These are phyloP conservation scores for Adineta ricciae DNA, from an alignment of 2,888 invertebrate genomes.

Conservation along the genomic window DNA sequence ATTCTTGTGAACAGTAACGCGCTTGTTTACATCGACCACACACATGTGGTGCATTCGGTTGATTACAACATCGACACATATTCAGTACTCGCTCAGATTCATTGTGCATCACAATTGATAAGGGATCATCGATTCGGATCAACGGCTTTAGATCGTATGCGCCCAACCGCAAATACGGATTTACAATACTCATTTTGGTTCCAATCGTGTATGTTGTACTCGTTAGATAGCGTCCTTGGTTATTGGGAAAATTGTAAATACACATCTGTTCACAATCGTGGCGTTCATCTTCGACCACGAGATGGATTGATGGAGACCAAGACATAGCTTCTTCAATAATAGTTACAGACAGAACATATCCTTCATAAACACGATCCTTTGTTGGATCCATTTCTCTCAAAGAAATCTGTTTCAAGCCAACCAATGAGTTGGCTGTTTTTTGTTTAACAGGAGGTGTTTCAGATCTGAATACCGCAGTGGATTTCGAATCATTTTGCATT, in stretches of 20 bases:
- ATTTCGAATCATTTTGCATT: no score
- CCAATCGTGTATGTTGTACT: conserved; percentile 16
- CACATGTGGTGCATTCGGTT: conserved; percentile 7
- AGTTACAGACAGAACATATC: conserved; percentile 17
- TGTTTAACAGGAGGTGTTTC: neutral
- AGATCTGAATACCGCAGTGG: no score
- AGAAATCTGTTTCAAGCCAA: conserved; percentile 16
- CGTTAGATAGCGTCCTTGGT: neutral
- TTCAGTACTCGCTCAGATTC: neutral
- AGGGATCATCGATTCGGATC: conserved; percentile 9
- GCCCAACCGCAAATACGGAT: conserved; percentile 23
- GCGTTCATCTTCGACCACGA: conserved; percentile 23
- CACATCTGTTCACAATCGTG: neutral
- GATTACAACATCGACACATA: conserved; percentile 26
- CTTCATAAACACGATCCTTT: conserved; percentile 23
- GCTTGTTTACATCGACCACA: conserved; percentile 21
- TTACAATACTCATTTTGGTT: conserved; percentile 4
- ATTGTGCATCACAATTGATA: neutral
- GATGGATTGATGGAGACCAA: conserved; percentile 6
- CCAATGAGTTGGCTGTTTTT: neutral
- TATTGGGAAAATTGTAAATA: conserved; percentile 17
- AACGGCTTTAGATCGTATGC: conserved; percentile 19
- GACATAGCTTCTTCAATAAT: neutral
- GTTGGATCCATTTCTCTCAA: conserved; percentile 23
- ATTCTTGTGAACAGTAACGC: conserved; percentile 24